phyloP scores from a whole-genome alignment of 2,113 vertebrate species.

The Takifugu flavidus region DNA sequence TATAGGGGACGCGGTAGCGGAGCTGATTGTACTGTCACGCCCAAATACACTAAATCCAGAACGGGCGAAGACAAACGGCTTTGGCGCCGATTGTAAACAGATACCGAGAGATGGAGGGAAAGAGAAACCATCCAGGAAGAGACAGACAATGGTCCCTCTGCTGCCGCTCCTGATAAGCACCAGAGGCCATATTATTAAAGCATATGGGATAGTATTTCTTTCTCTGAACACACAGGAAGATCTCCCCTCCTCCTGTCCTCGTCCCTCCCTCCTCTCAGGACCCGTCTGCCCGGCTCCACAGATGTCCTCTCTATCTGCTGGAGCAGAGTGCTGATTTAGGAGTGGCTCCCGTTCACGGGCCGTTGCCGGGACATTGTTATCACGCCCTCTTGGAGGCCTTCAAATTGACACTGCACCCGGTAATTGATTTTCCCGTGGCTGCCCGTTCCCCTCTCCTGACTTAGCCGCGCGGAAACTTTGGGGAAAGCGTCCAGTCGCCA shows the following conservation, averaged over 20 bases:
- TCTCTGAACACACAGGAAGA: slow-evolving; percentile 45
- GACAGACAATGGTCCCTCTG: slow-evolving; percentile 3
- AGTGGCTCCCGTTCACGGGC: slow-evolving; percentile 43
- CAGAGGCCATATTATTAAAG: slow-evolving; percentile 28
- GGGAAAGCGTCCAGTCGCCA: slow-evolving; percentile 15
- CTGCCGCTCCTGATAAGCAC: slow-evolving; percentile 61
- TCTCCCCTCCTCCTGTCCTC: slow-evolving; percentile 24
- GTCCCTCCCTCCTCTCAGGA: slow-evolving; percentile 11
- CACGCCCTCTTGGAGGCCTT: slow-evolving; percentile 49
- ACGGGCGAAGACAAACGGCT: too few relatives aligned
- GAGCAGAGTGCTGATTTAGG: slow-evolving; percentile 45
- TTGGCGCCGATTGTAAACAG: neutral
- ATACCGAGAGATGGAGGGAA: slow-evolving; percentile 10
- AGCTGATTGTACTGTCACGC: too few relatives aligned
- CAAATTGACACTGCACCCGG: slow-evolving; percentile 60
- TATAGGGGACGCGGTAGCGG: too few relatives aligned
- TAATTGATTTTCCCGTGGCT: slow-evolving; percentile 66
- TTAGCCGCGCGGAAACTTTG: slow-evolving; percentile 6
- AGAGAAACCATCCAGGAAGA: neutral
- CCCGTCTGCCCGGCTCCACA: slow-evolving; percentile 12
- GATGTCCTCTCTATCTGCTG: slow-evolving; percentile 38
- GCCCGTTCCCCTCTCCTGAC: slow-evolving; percentile 44
- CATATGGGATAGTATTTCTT: slow-evolving; percentile 33
- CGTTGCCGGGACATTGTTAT: slow-evolving; percentile 41
- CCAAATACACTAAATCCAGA: too few relatives aligned